A percentile compares a stretch with the other conserved stretches of the same genome.
These are phyloP conservation scores for Hippocampus abdominalis DNA, from an alignment of 2,113 vertebrate species.

Conservation along the genomic window DNA sequence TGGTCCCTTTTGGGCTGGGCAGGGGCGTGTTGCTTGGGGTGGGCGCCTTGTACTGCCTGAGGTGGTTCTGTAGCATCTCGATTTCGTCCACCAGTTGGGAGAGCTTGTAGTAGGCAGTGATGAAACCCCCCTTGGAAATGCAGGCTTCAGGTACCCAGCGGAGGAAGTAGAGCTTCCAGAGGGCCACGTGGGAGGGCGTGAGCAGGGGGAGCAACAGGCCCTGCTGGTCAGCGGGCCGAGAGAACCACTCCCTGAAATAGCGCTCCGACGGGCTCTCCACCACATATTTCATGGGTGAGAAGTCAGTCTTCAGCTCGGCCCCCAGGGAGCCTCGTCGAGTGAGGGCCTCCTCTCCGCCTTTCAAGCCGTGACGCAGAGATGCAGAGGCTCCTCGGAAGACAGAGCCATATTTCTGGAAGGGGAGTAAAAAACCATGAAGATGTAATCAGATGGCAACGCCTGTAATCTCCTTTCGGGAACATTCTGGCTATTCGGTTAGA, in stretches of 20 bases:
- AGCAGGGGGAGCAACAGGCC: slow-evolving; percentile 80
- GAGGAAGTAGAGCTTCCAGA: slow-evolving; percentile 96
- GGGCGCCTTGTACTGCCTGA: slow-evolving; percentile 76
- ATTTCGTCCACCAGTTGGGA: slow-evolving; percentile 88
- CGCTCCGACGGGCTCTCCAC: slow-evolving; percentile 74
- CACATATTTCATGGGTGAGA: slow-evolving; percentile 58
- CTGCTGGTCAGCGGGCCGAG: slow-evolving; percentile 80
- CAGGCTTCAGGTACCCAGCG: slow-evolving; percentile 95
- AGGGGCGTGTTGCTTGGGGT: slow-evolving; percentile 52
- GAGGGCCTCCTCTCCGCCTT: slow-evolving; percentile 71
- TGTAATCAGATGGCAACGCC: too few relatives aligned
- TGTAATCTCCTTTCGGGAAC: too few relatives aligned
- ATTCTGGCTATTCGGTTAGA: too few relatives aligned
- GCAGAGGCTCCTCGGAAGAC: slow-evolving; percentile 77
- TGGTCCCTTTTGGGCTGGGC: slow-evolving; percentile 42
- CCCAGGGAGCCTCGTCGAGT: slow-evolving; percentile 81
- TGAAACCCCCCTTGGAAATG: slow-evolving; percentile 81
- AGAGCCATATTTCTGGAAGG: slow-evolving; percentile 74
- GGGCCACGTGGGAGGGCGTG: slow-evolving; percentile 78
- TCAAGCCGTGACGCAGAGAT: slow-evolving; percentile 78
- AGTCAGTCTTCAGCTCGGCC: slow-evolving; percentile 74
- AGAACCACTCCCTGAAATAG: slow-evolving; percentile 83
- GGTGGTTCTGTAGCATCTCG: slow-evolving; percentile 77
- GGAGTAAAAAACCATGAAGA: neutral
- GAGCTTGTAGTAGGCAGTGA: slow-evolving; percentile 81